These are phyloP conservation scores for Gymnorhina tibicen DNA, from an alignment of 2,113 vertebrate genomes.

Conservation along the genomic window DNA sequence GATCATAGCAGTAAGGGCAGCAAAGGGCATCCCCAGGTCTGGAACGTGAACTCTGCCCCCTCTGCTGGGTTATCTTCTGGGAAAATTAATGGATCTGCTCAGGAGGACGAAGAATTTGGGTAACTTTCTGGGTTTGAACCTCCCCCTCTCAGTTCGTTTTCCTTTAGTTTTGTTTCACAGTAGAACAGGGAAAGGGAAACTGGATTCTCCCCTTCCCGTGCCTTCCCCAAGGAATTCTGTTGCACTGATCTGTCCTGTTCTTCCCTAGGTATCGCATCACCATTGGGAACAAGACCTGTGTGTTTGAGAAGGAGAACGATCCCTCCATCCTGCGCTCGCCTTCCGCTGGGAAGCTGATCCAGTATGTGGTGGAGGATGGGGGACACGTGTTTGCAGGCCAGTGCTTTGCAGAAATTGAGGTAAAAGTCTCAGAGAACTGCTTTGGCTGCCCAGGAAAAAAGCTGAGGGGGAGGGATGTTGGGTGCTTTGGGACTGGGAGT, in stretches of 20 bases:
- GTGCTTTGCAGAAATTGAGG: conserved; percentile 98
- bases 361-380: conserved; percentile 95
- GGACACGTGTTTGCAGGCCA: conserved; percentile 95
- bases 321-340: conserved; percentile 93
- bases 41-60: background rate
- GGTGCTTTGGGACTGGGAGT: background rate
- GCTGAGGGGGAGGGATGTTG: background rate
- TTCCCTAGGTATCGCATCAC: conserved; percentile 91
- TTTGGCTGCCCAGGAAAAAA: background rate
- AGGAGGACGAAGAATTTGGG: background rate
- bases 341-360: conserved; percentile 95
- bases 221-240: background rate
- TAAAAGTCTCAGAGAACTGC: conserved; percentile 36
- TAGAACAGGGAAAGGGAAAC: background rate
- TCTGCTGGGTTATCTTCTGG: background rate
- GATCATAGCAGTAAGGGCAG: background rate
- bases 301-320: conserved; percentile 98
- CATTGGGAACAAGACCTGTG: conserved; percentile 98
- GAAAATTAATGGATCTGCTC: background rate
- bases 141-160: background rate
- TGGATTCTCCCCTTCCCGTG: background rate
- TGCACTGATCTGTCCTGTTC: background rate
- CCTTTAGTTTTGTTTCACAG: background rate
- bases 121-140: background rate
- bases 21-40: background rate